Evolutionary conservation across 2,888 invertebrate species (phyloP).

Genomic region (Galerucella pusilla): DNA sequence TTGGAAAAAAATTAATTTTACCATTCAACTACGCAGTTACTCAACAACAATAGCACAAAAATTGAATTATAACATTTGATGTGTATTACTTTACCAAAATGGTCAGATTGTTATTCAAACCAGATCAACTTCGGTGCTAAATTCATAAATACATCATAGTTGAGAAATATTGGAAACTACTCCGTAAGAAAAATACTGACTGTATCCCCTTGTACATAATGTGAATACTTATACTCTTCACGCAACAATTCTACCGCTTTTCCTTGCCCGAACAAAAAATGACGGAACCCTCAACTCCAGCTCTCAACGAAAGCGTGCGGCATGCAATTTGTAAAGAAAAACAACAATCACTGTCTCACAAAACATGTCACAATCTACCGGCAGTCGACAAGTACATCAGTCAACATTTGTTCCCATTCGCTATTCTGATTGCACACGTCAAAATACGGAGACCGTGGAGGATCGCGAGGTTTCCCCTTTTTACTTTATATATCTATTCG

Average conservation of each 20-base stretch:
- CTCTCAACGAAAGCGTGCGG: constrained; percentile 52
- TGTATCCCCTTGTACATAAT: constrained; percentile 7
- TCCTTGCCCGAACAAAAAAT: constrained; percentile 28
- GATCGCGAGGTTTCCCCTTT: constrained; percentile 27
- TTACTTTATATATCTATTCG: constrained; percentile 13
- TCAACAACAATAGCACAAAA: too few species aligned
- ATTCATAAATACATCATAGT: too few species aligned
- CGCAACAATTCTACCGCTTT: constrained; percentile 34
- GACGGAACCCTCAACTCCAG: constrained; percentile 39
- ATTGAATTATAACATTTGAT: too few species aligned
- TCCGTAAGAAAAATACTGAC: not conserved
- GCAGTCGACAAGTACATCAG: constrained; percentile 64
- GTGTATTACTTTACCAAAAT: too few species aligned
- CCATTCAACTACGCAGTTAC: too few species aligned
- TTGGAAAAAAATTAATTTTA: too few species aligned
- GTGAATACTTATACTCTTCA: constrained; percentile 26
- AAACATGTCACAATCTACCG: constrained; percentile 59
- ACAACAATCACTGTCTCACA: constrained; percentile 57
- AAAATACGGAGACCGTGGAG: constrained; percentile 20
- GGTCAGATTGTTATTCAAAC: too few species aligned
- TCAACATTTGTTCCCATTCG: constrained; percentile 61
- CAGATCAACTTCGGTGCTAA: too few species aligned
- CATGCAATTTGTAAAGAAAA: constrained; percentile 58
- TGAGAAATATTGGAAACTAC: too few species aligned
- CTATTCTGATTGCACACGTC: constrained; percentile 39